A percentile compares a stretch with the other conserved stretches of the same genome.
phyloP scores from a whole-genome alignment of 2,888 invertebrate genomes.

The Athripsodes cinereus region DNA sequence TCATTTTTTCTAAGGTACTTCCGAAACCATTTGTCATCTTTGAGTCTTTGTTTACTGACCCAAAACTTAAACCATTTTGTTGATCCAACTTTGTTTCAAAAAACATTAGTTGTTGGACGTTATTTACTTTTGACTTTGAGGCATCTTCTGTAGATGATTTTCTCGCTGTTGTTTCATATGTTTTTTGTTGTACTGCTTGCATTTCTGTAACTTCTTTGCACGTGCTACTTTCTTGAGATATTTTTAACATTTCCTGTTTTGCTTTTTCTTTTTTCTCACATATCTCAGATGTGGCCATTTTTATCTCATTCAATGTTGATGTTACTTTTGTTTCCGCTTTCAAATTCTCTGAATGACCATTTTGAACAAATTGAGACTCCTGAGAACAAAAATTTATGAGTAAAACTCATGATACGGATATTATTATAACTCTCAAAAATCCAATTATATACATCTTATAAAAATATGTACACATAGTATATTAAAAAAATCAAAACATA shows the following conservation, averaged over 20 bases:
- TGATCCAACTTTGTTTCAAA: neutral
- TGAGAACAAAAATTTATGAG: neutral
- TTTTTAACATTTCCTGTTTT: neutral
- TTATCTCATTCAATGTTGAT: neutral
- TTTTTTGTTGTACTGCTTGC: neutral
- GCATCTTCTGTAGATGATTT: neutral
- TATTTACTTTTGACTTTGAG: too few relatives aligned
- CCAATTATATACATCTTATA: too few relatives aligned
- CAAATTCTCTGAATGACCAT: neutral
- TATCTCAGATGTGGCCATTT: neutral
- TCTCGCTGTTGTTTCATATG: neutral
- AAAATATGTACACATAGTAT: too few relatives aligned
- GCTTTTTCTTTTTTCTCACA: neutral
- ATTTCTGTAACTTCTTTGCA: slow-evolving; percentile 1
- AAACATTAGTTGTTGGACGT: too few relatives aligned
- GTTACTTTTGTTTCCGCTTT: neutral
- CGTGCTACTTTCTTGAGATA: neutral
- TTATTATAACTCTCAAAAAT: too few relatives aligned
- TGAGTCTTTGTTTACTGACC: neutral
- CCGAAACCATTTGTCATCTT: neutral
- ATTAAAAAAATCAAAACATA: too few relatives aligned
- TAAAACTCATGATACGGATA: too few relatives aligned
- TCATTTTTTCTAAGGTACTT: neutral
- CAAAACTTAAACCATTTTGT: neutral
- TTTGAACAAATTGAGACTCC: neutral